Base-by-base conservation (phyloP, 2,888 invertebrate species). In the Catotricha subobsoleta region DNA sequence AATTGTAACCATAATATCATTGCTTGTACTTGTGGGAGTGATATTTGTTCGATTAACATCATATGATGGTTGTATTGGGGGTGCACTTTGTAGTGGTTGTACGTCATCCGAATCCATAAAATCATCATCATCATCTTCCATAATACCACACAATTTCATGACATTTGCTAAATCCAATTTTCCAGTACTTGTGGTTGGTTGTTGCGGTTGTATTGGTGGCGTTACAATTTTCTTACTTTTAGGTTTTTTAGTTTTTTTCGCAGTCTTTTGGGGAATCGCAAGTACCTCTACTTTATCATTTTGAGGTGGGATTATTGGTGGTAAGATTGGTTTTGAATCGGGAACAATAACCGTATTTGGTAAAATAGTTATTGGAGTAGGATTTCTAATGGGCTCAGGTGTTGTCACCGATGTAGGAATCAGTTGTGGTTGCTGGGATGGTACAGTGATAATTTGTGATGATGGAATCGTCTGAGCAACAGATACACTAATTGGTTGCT, bases 91-190 rank as follows among this genome's bases (percentile, higher is more conserved):
- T 15, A 25, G 28, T 12, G 31, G 29, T 31, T 38, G 42, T 8
- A 50, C 50, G 2, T 49, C 45, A 28, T 51, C 49, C 15, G 58
- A 59, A 52, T 61, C 57, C 43, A 54, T 58, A 34, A 59, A 62
- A 47, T 79, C 78, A 46, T 79, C 79, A 46, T 74, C 74, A 46
- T 8, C 78, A 45, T 74, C 74, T 46, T 77, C 78, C 40, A 76
- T 76, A 43, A 63, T 63, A 61, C 79, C 74, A 38, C 78, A 77
- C 45, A 78, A 65, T 57, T 78, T 78, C 72, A 79, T 79, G 29
- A 79, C 74, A 58, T 76, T 77, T 40, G 76, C 77, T 49, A 79
- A 66, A 58, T 78, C 78, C 41, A 78, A 57, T 53, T 73, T 72
- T 12, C 61, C 59, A 40, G 59, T 58, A 49, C 59, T 57, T 33